A percentile compares a stretch with the other conserved stretches of the same genome.
Conservation (phyloP, 2,888 invertebrate genomes). For the Protophormia terraenovae region DNA sequence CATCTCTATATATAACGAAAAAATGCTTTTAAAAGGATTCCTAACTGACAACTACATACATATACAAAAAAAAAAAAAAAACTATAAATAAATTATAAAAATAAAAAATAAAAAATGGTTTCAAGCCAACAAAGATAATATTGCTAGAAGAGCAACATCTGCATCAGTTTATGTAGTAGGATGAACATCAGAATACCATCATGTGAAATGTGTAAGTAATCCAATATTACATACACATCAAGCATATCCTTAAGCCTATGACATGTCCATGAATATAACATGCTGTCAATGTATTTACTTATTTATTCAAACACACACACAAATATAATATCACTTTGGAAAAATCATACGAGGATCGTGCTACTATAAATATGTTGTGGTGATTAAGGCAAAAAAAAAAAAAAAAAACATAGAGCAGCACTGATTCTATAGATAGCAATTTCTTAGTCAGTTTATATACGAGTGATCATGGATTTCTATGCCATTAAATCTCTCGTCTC, state of each 20-base stretch:
- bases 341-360: neutral
- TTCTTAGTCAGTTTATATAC: too few species aligned
- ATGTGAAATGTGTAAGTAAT: slow-evolving; percentile 48
- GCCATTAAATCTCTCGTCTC: too few species aligned
- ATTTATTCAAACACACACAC: slow-evolving; percentile 9
- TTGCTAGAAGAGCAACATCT: neutral
- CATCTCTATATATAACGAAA: neutral
- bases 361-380: neutral
- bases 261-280: slow-evolving; percentile 54
- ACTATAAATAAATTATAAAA: neutral
- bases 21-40: slow-evolving; percentile 34
- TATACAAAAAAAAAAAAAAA: too few species aligned
- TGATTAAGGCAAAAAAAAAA: too few species aligned
- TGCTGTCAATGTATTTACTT: slow-evolving; percentile 44
- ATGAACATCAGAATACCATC: neutral
- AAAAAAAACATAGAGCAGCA: too few species aligned
- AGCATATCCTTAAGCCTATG: slow-evolving; percentile 42
- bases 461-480: too few species aligned
- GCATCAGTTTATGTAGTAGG: neutral
- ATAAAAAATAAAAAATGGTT: neutral
- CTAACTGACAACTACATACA: neutral
- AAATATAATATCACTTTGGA: neutral
- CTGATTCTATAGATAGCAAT: too few species aligned
- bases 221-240: slow-evolving; percentile 45
- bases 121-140: neutral